Conservation (phyloP, 23 tunicate species). For the Trididemnum miniatum region DNA sequence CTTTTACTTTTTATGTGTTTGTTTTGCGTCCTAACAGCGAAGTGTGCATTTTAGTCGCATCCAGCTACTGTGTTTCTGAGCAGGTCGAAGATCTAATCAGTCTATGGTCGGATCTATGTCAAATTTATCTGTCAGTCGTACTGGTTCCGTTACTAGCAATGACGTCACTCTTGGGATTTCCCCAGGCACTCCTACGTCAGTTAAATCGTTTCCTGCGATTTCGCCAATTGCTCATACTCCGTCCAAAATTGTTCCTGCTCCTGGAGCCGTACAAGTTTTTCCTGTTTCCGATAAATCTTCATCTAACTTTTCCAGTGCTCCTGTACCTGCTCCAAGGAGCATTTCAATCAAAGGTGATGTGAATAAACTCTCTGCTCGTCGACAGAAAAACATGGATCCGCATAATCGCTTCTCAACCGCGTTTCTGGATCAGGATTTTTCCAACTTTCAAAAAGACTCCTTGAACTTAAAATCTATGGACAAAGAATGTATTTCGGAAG, state of each 20-base stretch:
- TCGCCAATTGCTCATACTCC: neutral
- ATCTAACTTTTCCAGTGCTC: neutral
- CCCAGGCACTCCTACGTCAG: slow-evolving; percentile 8
- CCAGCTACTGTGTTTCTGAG: no score
- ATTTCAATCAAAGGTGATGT: neutral
- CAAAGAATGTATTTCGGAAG: neutral
- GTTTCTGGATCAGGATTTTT: slow-evolving; percentile 16
- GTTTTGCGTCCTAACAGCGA: no score
- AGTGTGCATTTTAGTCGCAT: no score
- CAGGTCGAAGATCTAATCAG: slow-evolving; percentile 33
- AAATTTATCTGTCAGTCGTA: neutral
- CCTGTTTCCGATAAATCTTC: slow-evolving; percentile 24
- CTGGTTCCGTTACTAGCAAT: neutral
- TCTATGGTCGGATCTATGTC: neutral
- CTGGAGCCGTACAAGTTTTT: slow-evolving; percentile 21
- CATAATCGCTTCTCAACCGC: slow-evolving; percentile 40
- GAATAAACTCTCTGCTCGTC: neutral
- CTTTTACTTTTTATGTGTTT: no score
- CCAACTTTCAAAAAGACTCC: neutral
- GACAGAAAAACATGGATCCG: neutral
- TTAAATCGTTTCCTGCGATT: neutral
- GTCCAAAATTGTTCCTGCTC: neutral
- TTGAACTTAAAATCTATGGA: neutral
- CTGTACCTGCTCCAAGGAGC: slow-evolving; percentile 37
- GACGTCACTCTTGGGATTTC: neutral